phyloP scores from a whole-genome alignment of 2,113 vertebrate species.

The Charina bottae region DNA sequence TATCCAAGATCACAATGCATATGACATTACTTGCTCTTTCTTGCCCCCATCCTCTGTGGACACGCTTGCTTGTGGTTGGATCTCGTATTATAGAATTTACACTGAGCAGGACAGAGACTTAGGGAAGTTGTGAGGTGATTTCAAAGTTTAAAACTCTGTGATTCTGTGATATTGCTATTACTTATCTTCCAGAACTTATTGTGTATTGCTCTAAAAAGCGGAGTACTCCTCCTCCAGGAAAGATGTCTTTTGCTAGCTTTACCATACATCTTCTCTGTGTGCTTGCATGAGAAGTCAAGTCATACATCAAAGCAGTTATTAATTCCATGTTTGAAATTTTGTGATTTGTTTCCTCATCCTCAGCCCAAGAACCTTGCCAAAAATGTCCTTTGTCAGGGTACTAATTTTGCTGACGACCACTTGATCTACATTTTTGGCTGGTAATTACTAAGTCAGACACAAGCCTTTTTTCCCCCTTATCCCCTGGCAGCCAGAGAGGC shows the following conservation, averaged over 20 bases:
- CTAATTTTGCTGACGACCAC: slow-evolving; percentile 82
- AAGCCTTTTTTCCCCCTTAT: slow-evolving; percentile 74
- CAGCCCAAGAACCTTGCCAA: slow-evolving; percentile 71
- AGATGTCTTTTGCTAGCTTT: background rate
- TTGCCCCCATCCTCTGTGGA: background rate
- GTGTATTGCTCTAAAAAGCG: background rate
- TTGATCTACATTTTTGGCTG: slow-evolving; percentile 81
- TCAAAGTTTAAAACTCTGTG: background rate
- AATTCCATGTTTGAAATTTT: slow-evolving; percentile 79
- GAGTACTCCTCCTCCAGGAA: background rate
- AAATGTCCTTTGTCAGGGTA: slow-evolving; percentile 78
- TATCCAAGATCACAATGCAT: background rate
- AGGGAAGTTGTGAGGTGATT: too few relatives aligned
- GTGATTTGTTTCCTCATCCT: slow-evolving; percentile 75
- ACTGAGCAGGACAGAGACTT: background rate
- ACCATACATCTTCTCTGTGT: background rate
- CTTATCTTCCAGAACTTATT: background rate
- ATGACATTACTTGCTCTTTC: background rate
- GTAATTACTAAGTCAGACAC: slow-evolving; percentile 81
- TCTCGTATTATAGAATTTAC: background rate
- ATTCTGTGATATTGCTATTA: background rate
- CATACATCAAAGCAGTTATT: slow-evolving; percentile 76
- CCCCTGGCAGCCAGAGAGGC: slow-evolving; percentile 76
- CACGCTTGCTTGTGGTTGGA: background rate
- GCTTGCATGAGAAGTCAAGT: slow-evolving; percentile 54